Base-by-base conservation (phyloP, 2,797 vertebrate genomes). In the Spinus olivaceus region DNA sequence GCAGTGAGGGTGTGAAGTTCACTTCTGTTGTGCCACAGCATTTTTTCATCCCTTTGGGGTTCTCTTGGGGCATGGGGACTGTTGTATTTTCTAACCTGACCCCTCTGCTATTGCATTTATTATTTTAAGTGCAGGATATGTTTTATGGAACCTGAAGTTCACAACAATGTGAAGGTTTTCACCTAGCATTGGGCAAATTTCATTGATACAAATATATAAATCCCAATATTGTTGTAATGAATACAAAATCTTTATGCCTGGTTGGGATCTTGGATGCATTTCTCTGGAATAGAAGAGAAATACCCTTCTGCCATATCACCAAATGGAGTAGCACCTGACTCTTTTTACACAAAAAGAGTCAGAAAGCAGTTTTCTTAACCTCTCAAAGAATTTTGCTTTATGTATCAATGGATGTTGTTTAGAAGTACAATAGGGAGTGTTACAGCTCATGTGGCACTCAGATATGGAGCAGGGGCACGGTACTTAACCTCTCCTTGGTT, bases 21-120 rank as follows among this genome's bases (percentile, higher is more conserved):
- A 6, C 7, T 28, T 56, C 60, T 0, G 0, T 33, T 74, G 27
- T 73, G 41, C 24, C 28, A 9, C 1, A 17, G 33, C 56, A 8
- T 49, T 56, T 79, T 6, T n/a, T 79, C 15, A 14, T 14, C 47
- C 65, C 3, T 19, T 33, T 64, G 47, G 47, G 4, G 10, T 25
- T 50, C 49, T 1, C 30, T 5, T 67, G 25, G 21, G 20, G 13
- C 4, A 2, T 16, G 22, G 9, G 32, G 8, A 15, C 17, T 33
- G 7, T 72, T 46, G 35, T 50, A 9, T n/a, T 67, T 78, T n/a
- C 74, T 63, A 15, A 57, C 22, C 69, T 47, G 22, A 30, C 14
- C 20, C 7, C 39, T n/a, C 21, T 28, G 32, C n/a, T 57, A 30
- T 56, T 47, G 24, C 41, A 8, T 78, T 77, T 61, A 20, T 33